Conservation (phyloP, 2,888 invertebrate species). For the Agrochola macilenta region DNA sequence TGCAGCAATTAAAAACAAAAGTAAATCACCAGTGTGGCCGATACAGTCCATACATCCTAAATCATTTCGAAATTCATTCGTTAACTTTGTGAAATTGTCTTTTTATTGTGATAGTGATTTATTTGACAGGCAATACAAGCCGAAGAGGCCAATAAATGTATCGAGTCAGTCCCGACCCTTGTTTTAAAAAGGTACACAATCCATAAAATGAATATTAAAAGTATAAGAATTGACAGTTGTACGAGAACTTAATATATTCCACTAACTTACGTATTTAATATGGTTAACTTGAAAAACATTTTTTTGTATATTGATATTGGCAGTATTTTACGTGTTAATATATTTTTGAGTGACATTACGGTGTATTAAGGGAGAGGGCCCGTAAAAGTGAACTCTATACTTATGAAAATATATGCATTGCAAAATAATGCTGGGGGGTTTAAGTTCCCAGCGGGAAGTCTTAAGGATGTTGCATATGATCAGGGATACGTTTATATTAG, state of each 20-base stretch:
- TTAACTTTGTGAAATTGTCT: slow-evolving; percentile 81
- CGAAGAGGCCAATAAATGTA: slow-evolving; percentile 85
- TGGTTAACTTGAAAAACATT: slow-evolving; percentile 33
- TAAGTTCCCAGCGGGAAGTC: slow-evolving; percentile 71
- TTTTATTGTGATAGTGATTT: slow-evolving; percentile 87
- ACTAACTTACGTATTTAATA: slow-evolving; percentile 59
- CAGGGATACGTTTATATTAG: slow-evolving; percentile 59
- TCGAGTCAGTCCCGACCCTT: slow-evolving; percentile 82
- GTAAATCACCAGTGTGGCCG: slow-evolving; percentile 58
- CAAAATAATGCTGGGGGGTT: slow-evolving; percentile 69
- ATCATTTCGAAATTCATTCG: slow-evolving; percentile 84
- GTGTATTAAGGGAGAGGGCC: slow-evolving; percentile 7
- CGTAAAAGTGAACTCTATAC: slow-evolving; percentile 26
- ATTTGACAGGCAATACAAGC: slow-evolving; percentile 83
- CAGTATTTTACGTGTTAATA: slow-evolving; percentile 54
- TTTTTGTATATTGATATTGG: slow-evolving; percentile 43
- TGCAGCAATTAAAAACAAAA: slow-evolving; percentile 55
- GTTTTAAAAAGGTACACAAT: slow-evolving; percentile 76
- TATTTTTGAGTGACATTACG: slow-evolving; percentile 40
- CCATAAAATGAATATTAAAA: slow-evolving; percentile 73
- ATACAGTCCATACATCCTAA: slow-evolving; percentile 74
- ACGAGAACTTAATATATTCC: slow-evolving; percentile 71
- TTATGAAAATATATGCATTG: slow-evolving; percentile 45
- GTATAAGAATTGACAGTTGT: slow-evolving; percentile 76
- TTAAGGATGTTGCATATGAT: slow-evolving; percentile 58